Conservation (phyloP, 1,140 invertebrate species). For the Pogonus chalceus region DNA sequence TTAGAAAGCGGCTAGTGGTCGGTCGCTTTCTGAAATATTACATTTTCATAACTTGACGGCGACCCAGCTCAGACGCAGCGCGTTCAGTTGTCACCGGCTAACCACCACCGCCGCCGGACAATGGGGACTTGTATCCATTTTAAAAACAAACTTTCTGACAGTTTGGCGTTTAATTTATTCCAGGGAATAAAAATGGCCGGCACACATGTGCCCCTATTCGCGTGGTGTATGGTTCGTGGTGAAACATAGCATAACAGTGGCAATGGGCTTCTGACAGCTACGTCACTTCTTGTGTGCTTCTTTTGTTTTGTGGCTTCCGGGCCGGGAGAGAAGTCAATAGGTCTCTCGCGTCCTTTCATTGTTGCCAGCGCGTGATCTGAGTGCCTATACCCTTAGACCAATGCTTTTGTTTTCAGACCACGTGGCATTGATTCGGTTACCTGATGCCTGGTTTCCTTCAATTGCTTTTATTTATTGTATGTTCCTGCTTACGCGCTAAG, state of each 20-base stretch:
- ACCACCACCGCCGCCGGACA: neutral
- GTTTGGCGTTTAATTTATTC: constrained; percentile 6
- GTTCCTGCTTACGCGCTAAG: no score
- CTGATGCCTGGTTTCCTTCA: no score
- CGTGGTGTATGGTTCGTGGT: neutral
- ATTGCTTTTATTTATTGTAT: no score
- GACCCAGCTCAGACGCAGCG: neutral
- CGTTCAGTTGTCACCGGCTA: neutral
- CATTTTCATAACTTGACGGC: neutral
- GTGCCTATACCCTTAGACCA: constrained; percentile 2
- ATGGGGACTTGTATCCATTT: neutral
- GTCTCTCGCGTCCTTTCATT: constrained; percentile 17
- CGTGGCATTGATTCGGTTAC: constrained; percentile 15
- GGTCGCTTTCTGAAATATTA: neutral
- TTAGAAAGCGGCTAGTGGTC: neutral
- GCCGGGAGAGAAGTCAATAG: constrained; percentile 7
- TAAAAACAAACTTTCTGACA: constrained; percentile 6
- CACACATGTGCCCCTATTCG: no score
- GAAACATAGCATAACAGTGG: no score
- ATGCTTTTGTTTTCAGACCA: constrained; percentile 13
- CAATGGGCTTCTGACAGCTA: neutral
- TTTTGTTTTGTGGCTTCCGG: neutral
- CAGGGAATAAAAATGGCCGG: neutral
- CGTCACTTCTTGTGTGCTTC: neutral
- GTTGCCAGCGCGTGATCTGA: constrained; percentile 13